Conservation (phyloP, 2,797 vertebrate genomes). For the Pseudotriccus pelzelni region DNA sequence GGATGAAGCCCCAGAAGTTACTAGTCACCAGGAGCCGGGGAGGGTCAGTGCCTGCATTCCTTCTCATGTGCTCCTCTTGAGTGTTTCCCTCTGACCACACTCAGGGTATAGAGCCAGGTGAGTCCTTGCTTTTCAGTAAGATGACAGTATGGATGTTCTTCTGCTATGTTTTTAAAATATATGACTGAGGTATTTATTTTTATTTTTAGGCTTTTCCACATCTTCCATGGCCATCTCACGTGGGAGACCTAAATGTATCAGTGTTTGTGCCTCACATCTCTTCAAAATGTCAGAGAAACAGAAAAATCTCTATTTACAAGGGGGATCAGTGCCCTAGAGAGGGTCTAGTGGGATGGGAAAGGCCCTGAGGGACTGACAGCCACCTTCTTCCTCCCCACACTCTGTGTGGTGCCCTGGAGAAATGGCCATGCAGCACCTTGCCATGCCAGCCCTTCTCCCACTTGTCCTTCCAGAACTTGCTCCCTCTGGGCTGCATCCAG, state of each 20-base stretch:
- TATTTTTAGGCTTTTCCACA: not conserved
- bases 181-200: not conserved
- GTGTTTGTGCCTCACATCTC: not conserved
- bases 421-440: not conserved
- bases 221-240: not conserved
- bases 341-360: not conserved
- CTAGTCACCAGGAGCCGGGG: not conserved
- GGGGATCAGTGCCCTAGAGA: not conserved
- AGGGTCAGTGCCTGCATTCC: not conserved
- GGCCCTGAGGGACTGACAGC: not conserved
- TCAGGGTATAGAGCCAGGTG: rapidly evolving
- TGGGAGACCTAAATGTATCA: rapidly evolving
- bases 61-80: not conserved
- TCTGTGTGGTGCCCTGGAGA: not conserved
- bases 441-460: not conserved
- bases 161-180: not conserved
- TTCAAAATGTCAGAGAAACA: not conserved
- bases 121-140: not conserved
- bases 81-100: not conserved
- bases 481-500: not conserved
- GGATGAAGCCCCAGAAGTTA: not conserved
- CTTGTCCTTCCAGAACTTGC: not conserved
- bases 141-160: not conserved
- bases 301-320: not conserved
- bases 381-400: not conserved